Evolutionary conservation across 2,888 invertebrate genomes (phyloP).

Genomic region (Hirtodrosophila duncani): DNA sequence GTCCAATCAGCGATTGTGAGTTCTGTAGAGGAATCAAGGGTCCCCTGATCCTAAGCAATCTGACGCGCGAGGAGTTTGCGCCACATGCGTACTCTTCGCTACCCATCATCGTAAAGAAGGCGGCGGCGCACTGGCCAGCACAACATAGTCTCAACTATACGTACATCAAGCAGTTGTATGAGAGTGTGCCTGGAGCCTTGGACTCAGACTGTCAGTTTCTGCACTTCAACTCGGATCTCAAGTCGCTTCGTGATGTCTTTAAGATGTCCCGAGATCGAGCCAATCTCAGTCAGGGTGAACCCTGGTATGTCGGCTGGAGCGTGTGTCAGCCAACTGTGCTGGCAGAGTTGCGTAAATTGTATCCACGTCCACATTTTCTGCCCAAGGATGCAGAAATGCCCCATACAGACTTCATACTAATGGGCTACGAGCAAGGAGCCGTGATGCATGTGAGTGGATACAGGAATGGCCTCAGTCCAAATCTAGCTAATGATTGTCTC

Average conservation of each 20-base stretch:
- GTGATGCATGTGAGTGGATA: constrained; percentile 88
- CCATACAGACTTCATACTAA: constrained; percentile 92
- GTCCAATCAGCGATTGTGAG: constrained; percentile 89
- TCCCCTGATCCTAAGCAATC: constrained; percentile 84
- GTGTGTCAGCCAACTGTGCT: constrained; percentile 92
- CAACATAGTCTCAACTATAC: constrained; percentile 83
- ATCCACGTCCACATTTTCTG: constrained; percentile 89
- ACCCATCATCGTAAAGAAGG: constrained; percentile 89
- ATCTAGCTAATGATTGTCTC: neutral
- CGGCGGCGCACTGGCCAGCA: constrained; percentile 88
- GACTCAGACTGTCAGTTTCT: constrained; percentile 92
- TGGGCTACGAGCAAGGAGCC: constrained; percentile 94
- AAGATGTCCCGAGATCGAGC: constrained; percentile 85
- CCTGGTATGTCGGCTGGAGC: constrained; percentile 96
- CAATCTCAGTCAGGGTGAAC: constrained; percentile 80
- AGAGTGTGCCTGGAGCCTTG: constrained; percentile 84
- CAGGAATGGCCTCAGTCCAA: neutral
- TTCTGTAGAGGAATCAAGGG: constrained; percentile 85
- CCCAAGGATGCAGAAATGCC: constrained; percentile 93
- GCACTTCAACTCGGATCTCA: constrained; percentile 90
- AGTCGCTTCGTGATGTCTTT: constrained; percentile 87
- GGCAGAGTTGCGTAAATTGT: constrained; percentile 85
- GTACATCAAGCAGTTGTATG: constrained; percentile 85
- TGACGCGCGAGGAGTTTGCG: constrained; percentile 84
- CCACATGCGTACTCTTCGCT: constrained; percentile 87